Evolutionary conservation across 1,140 invertebrate genomes (phyloP), one percentile per base, ranked within the genome.

Genomic region (Plutomurus gul): DNA sequence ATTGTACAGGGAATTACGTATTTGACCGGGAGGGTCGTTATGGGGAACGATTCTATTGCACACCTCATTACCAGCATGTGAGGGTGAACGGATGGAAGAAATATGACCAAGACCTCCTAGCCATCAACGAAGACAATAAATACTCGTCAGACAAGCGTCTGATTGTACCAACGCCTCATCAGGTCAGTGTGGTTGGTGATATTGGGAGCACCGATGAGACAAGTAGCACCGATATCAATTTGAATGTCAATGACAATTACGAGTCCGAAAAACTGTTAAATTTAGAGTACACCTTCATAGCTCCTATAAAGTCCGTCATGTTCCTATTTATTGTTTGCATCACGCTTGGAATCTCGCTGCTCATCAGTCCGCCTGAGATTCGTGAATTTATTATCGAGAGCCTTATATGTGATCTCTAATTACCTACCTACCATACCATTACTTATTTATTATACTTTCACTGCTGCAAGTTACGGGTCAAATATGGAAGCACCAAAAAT

Each of bases 1-100:
- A 43, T 43, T n/a, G 8, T 77, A 16, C 22, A 90, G 90, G 89
- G 51, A 90, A 92, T 82, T 93, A 93, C 82, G 89, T 90, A 37
- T 94, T 92, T 85, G 93, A 94, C 86, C 88, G 92, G 20, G 92
- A 93, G 75, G 90, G 91, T 75, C 90, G 91, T 36, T 90, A 91
- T 84, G 92, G 91, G 16, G 89, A 90, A 25, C 89, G 91, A 73
- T 95, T 96, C 85, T 95, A 93, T 85, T 96, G 94, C 85, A 89
- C 91, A 25, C 92, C 94, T 84, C 94, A 96, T 85, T 93, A 72
- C 39, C 49, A 76, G 5, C 33, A 60, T 33, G 75, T 86, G 74
- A 82, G 85, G 27, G 83, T 86, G 75, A 82, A 82, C 40, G 80
- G 83, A 46, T 82, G 79, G 83, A 83, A 83, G 56, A 83, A 83